Evolutionary conservation across 1,140 invertebrate species (phyloP).

Genomic region (Drosophila sulfurigaster): DNA sequence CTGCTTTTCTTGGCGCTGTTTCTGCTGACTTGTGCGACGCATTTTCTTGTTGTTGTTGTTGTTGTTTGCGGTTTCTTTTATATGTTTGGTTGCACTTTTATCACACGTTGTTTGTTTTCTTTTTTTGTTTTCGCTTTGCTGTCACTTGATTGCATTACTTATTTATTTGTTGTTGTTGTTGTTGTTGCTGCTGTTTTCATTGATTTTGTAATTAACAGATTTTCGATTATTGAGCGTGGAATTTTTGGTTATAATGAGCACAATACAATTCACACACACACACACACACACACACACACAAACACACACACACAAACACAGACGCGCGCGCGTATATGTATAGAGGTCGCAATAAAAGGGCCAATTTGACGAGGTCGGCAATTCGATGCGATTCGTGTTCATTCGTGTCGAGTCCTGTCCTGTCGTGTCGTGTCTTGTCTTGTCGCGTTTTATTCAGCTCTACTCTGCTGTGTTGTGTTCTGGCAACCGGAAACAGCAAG

Average conservation of each 20-base stretch:
- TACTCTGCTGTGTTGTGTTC: conserved; percentile 17
- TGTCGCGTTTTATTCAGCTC: conserved; percentile 10
- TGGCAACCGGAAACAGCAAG: conserved; percentile 74
- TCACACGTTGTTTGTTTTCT: conserved; percentile 35
- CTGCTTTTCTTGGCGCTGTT: conserved; percentile 34
- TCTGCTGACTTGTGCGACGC: conserved; percentile 36
- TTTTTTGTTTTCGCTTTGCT: conserved; percentile 10
- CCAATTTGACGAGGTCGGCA: conserved; percentile 9
- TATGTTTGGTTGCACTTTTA: conserved; percentile 32
- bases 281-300: neutral
- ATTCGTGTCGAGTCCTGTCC: neutral
- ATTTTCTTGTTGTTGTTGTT: conserved; percentile 32
- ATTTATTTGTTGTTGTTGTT: neutral
- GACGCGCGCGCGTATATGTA: neutral
- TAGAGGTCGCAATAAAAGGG: conserved; percentile 8
- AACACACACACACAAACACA: neutral
- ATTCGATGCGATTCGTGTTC: conserved; percentile 1
- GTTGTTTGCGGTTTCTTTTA: conserved; percentile 18
- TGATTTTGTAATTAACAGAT: conserved; percentile 41
- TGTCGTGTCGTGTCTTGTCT: conserved; percentile 20
- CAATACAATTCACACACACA: conserved; percentile 23
- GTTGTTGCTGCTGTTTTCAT: conserved; percentile 23
- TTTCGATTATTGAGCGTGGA: conserved; percentile 32
- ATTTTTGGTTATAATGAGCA: conserved; percentile 17
- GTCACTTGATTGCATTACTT: conserved; percentile 32